phyloP scores from a whole-genome alignment of 2,113 vertebrate species.

The Chaetura pelagica region DNA sequence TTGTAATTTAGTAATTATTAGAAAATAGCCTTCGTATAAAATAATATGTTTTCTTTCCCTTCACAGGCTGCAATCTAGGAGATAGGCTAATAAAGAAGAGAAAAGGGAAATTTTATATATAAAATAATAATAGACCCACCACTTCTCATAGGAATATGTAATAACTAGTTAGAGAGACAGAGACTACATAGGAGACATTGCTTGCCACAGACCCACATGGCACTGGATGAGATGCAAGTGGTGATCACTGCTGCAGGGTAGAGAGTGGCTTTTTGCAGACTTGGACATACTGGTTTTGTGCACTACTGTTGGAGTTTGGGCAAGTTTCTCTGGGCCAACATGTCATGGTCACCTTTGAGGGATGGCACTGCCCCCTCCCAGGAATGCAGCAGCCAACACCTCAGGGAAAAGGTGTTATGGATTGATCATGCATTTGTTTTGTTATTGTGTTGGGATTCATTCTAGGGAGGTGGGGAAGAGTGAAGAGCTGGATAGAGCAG shows the following conservation, averaged over 20 bases:
- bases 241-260: background rate
- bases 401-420: background rate
- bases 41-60: background rate
- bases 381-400: background rate
- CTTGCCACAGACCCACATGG: rapidly evolving
- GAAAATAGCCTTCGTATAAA: background rate
- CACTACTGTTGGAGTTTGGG: rapidly evolving
- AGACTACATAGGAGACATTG: background rate
- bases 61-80: background rate
- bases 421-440: background rate
- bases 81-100: background rate
- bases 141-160: background rate
- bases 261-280: rapidly evolving
- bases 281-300: background rate
- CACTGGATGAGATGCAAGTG: rapidly evolving
- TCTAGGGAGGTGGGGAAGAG: background rate
- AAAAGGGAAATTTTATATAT: background rate
- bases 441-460: background rate
- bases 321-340: background rate
- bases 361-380: background rate
- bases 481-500: background rate
- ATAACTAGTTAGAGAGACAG: background rate
- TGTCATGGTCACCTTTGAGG: rapidly evolving
- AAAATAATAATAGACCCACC: background rate
- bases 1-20: background rate